Conservation (phyloP, 2,113 vertebrate genomes). For the Neopipo cinnamomea region DNA sequence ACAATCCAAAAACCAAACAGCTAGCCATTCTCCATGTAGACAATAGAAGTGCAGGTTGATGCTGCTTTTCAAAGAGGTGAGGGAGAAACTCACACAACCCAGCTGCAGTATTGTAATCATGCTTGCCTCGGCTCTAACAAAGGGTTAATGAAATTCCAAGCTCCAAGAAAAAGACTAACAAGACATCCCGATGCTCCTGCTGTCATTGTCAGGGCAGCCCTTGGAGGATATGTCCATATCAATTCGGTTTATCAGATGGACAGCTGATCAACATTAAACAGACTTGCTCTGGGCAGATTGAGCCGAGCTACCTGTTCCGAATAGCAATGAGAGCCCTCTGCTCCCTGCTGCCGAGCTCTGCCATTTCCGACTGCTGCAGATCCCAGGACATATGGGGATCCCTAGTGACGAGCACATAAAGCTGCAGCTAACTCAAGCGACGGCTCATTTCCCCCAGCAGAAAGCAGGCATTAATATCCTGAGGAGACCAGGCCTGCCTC, state of each 20-base stretch:
- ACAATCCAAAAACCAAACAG: background rate
- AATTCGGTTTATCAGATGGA: conserved; percentile 76
- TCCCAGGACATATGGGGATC: conserved; percentile 81
- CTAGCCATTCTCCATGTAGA: background rate
- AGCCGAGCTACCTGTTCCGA: conserved; percentile 72
- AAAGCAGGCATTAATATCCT: conserved; percentile 82
- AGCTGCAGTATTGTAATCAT: background rate
- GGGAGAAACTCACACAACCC: background rate
- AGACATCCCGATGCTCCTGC: conserved; percentile 67
- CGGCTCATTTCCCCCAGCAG: conserved; percentile 79
- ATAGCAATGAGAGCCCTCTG: conserved; percentile 78
- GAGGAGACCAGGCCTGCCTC: conserved; percentile 75
- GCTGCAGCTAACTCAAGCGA: conserved; percentile 72
- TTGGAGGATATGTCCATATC: conserved; percentile 71
- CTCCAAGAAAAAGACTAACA: conserved; percentile 65
- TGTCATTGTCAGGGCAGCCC: conserved; percentile 73
- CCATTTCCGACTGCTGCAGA: conserved; percentile 63
- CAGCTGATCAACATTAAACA: conserved; percentile 81
- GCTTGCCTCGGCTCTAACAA: conserved; percentile 12
- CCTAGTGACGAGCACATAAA: conserved; percentile 78
- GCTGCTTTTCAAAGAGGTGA: background rate
- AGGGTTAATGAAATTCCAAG: conserved; percentile 70
- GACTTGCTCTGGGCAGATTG: conserved; percentile 77
- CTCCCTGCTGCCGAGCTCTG: conserved; percentile 58
- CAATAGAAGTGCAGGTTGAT: background rate